These are phyloP conservation scores for Cheumatopsyche charites DNA, from an alignment of 1,140 invertebrate species.

Conservation along the genomic window DNA sequence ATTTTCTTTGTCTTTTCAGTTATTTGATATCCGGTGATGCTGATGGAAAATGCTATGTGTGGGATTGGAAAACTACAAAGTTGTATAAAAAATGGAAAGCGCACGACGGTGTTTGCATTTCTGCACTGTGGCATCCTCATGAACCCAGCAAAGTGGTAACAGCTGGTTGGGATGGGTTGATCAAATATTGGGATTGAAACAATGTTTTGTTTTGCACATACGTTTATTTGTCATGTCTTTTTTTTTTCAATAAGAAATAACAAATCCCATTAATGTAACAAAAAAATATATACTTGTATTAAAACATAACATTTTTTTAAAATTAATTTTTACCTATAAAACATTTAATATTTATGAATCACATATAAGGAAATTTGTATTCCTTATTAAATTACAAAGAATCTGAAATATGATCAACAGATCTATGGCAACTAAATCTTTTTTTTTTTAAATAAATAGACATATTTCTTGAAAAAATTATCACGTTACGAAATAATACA, in stretches of 20 bases:
- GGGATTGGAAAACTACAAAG: conserved; percentile 99
- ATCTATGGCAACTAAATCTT: too few species aligned
- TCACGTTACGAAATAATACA: background rate
- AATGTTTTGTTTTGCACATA: conserved; percentile 15
- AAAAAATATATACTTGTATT: too few species aligned
- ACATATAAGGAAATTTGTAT: too few species aligned
- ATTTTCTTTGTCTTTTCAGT: conserved; percentile 67
- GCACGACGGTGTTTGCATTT: conserved; percentile 96
- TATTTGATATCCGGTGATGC: conserved; percentile 99
- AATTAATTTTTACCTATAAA: too few species aligned
- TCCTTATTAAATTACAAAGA: too few species aligned
- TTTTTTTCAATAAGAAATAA: too few species aligned
- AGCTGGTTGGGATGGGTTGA: conserved; percentile 97
- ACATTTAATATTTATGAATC: too few species aligned
- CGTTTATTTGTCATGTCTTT: conserved; percentile 11
- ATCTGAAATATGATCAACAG: too few species aligned
- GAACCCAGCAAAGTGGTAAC: conserved; percentile 96
- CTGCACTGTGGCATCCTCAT: conserved; percentile 96
- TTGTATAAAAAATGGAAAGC: conserved; percentile 99
- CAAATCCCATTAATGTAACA: too few species aligned
- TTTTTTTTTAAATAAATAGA: too few species aligned
- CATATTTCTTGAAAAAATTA: background rate
- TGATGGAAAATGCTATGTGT: conserved; percentile 97
- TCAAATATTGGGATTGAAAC: conserved; percentile 97
- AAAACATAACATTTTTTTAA: too few species aligned